These are phyloP conservation scores for Taphrorychus bicolor DNA, from an alignment of 2,888 invertebrate genomes.

Conservation along the genomic window DNA sequence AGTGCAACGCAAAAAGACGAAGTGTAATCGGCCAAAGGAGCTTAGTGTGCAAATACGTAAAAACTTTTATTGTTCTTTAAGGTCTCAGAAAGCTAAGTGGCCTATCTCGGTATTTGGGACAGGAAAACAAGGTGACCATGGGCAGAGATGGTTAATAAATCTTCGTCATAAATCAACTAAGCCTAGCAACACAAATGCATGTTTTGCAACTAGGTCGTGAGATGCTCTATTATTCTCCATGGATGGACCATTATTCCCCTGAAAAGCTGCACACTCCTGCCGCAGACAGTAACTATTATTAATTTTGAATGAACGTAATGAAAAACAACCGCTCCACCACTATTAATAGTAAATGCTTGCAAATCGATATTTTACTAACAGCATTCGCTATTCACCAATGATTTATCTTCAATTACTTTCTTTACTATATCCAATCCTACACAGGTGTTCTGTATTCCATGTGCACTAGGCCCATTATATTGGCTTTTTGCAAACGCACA, in stretches of 20 bases:
- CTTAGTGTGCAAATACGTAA: too few species aligned
- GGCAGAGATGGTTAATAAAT: background rate
- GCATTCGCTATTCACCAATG: background rate
- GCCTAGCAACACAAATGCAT: background rate
- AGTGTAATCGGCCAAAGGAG: too few species aligned
- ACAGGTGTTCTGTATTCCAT: conserved; percentile 1
- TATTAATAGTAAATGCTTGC: background rate
- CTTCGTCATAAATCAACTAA: background rate
- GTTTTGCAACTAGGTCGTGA: conserved; percentile 3
- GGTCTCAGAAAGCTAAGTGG: too few species aligned
- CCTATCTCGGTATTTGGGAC: too few species aligned
- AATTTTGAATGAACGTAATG: conserved; percentile 1
- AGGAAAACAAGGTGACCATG: too few species aligned
- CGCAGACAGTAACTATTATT: conserved; percentile 2
- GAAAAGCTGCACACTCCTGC: background rate
- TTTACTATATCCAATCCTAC: background rate
- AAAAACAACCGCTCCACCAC: background rate
- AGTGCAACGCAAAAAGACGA: background rate
- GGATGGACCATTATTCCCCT: background rate
- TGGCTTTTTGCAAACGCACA: background rate
- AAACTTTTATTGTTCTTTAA: background rate
- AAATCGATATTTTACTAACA: background rate
- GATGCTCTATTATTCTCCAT: conserved; percentile 1
- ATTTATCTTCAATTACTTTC: background rate
- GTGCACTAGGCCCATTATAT: background rate